These are phyloP conservation scores for Tarsius wallacei DNA, from an alignment of 2,797 vertebrate genomes.

Conservation along the genomic window DNA sequence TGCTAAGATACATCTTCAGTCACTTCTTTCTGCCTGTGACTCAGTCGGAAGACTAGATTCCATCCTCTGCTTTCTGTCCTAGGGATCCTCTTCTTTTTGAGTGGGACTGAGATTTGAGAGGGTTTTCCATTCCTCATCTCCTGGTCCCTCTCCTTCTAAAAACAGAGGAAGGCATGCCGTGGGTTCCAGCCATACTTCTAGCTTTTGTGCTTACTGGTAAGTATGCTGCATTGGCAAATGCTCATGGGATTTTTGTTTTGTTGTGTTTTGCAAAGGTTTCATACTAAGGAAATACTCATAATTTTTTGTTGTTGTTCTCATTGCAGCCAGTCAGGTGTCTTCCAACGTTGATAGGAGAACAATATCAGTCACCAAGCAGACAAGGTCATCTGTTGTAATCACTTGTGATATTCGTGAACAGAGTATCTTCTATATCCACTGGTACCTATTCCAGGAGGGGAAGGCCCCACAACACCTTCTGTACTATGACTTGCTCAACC, in stretches of 20 bases:
- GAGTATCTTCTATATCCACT: neutral
- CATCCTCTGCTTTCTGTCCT: too few relatives aligned
- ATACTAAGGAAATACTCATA: neutral
- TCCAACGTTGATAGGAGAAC: neutral
- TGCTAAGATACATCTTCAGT: neutral
- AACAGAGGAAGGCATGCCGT: neutral
- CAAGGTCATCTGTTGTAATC: neutral
- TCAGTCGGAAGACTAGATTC: neutral
- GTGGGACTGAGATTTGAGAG: neutral
- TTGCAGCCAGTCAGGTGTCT: neutral
- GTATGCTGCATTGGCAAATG: neutral
- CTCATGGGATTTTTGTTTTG: neutral
- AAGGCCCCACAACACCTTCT: neutral
- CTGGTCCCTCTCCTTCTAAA: neutral
- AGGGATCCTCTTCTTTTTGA: neutral
- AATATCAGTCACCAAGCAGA: neutral
- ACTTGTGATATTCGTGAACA: neutral
- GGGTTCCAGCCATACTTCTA: neutral
- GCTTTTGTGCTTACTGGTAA: constrained; percentile 41
- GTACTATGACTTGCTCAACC: fast-evolving
- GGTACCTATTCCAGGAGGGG: neutral
- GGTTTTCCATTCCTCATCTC: neutral
- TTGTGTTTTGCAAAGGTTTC: neutral
- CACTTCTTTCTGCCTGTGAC: neutral
- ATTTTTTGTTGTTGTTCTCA: neutral